Evolutionary conservation across 1,140 invertebrate species (phyloP).

Genomic region (Papilio glaucus): DNA sequence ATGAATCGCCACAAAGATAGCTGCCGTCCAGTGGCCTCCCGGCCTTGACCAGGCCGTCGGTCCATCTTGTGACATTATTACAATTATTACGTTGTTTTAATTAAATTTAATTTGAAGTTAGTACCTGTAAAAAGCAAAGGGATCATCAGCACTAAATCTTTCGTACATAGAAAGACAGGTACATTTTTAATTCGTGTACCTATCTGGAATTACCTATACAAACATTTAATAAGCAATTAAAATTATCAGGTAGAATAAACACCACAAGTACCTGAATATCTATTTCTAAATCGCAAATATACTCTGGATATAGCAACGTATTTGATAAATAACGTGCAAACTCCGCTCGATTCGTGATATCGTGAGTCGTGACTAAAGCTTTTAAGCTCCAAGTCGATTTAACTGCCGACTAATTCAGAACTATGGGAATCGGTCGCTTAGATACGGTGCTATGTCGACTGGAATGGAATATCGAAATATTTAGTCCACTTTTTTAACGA

Average conservation of each 20-base stretch:
- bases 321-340: slow-evolving; percentile 32
- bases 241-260: background rate
- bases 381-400: slow-evolving; percentile 36
- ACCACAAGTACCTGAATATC: slow-evolving; percentile 2
- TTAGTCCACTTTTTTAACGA: slow-evolving; percentile 2
- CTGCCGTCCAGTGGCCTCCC: too few relatives aligned
- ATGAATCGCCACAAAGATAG: too few relatives aligned
- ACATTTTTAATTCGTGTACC: too few relatives aligned
- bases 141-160: too few relatives aligned
- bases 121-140: too few relatives aligned
- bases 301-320: background rate
- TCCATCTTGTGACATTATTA: too few relatives aligned
- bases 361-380: slow-evolving; percentile 33
- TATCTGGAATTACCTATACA: background rate
- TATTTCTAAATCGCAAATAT: background rate
- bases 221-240: background rate
- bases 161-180: too few relatives aligned
- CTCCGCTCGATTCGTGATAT: slow-evolving; percentile 26
- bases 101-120: too few relatives aligned
- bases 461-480: slow-evolving; percentile 24
- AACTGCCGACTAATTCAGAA: slow-evolving; percentile 37
- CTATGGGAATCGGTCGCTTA: slow-evolving; percentile 18
- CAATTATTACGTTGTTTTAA: too few relatives aligned
- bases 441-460: background rate
- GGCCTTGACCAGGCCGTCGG: too few relatives aligned